Conservation (phyloP, 1,140 invertebrate genomes). For the Hirudo medicinalis region DNA sequence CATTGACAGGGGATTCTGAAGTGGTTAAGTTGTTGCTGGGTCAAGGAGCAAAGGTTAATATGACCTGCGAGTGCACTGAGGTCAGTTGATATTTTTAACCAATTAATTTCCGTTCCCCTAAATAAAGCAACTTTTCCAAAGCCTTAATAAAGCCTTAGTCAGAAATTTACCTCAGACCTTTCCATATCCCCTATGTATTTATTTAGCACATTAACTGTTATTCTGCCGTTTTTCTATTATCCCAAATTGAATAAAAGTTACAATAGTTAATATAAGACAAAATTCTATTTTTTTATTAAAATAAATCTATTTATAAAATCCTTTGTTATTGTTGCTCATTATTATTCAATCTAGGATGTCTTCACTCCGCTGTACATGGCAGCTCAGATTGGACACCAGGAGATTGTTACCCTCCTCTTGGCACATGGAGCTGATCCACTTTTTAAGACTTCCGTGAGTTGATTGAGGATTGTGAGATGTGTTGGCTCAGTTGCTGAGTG, state of each 20-base stretch:
- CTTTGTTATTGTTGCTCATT: not conserved
- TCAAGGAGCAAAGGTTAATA: not conserved
- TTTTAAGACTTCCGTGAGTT: slow-evolving; percentile 1
- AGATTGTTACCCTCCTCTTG: slow-evolving; percentile 15
- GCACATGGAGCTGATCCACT: slow-evolving; percentile 16
- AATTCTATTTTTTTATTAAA: no score
- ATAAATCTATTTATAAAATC: no score
- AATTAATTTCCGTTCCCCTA: no score
- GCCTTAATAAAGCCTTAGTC: no score
- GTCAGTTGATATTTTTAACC: not conserved
- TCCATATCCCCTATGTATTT: no score
- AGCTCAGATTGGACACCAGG: slow-evolving; percentile 16
- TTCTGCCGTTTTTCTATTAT: no score
- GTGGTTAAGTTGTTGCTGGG: not conserved
- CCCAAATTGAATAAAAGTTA: no score
- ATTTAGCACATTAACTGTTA: no score
- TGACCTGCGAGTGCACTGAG: slow-evolving; percentile 5
- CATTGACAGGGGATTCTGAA: not conserved
- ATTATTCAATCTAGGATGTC: not conserved
- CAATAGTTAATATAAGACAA: no score
- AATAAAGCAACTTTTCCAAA: no score
- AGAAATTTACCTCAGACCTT: no score
- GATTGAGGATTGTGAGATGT: not conserved
- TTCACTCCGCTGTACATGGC: slow-evolving; percentile 19
- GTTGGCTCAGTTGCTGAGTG: no score